Percentiles rank a stretch among this genome's conserved stretches.
Evolutionary conservation across 2,797 vertebrate species (phyloP).

Genomic region (Karalla daura): DNA sequence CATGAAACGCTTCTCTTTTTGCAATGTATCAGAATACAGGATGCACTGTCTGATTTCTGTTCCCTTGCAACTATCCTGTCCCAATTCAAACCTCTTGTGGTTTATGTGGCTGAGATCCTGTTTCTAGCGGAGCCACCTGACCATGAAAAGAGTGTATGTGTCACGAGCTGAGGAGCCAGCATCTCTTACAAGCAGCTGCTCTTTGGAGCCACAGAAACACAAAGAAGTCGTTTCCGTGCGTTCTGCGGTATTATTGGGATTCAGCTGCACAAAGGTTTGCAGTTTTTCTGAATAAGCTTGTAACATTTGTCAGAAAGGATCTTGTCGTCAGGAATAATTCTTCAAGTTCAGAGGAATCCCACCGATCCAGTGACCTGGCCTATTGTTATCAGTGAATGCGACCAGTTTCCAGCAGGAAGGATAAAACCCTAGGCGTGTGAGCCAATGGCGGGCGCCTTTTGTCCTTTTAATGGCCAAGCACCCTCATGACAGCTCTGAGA

Average conservation of each 20-base stretch:
- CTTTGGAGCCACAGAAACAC: conserved; percentile 36
- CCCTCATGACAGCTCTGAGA: conserved; percentile 50
- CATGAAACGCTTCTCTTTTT: conserved; percentile 63
- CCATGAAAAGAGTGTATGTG: conserved; percentile 79
- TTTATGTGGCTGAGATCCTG: conserved; percentile 79
- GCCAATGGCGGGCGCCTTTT: conserved; percentile 49
- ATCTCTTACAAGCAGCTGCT: conserved; percentile 70
- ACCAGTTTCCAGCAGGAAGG: conserved; percentile 57
- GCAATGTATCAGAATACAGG: conserved; percentile 76
- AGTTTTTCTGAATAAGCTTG: no score
- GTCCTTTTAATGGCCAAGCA: conserved; percentile 32
- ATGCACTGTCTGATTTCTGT: conserved; percentile 73
- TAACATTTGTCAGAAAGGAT: conserved; percentile 43
- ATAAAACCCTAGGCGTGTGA: conserved; percentile 60
- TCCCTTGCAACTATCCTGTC: conserved; percentile 73
- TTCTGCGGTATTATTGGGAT: background rate
- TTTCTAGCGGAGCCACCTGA: conserved; percentile 81
- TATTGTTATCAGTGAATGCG: conserved; percentile 66
- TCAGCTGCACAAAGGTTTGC: background rate
- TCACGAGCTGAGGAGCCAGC: conserved; percentile 64
- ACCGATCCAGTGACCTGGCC: conserved; percentile 60
- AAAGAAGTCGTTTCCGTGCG: background rate
- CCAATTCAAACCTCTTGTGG: conserved; percentile 81
- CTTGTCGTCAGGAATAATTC: conserved; percentile 45
- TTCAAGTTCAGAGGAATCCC: conserved; percentile 59